These are phyloP conservation scores for Cyrtonyx montezumae DNA, from an alignment of 2,113 vertebrate genomes.

Conservation along the genomic window DNA sequence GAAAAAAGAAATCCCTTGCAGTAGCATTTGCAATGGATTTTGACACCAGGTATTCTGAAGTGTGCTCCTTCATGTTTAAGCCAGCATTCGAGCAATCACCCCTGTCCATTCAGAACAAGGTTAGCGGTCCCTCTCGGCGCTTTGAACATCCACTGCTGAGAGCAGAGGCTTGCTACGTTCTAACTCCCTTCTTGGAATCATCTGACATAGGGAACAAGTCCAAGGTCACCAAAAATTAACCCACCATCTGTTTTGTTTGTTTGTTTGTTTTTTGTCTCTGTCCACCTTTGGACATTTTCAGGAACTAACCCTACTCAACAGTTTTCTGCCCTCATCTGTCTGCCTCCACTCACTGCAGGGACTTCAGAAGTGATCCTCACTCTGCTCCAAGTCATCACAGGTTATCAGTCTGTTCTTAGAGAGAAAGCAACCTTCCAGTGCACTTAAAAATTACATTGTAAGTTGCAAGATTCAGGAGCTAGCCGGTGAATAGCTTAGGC, in stretches of 20 bases:
- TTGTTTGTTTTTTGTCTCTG: neutral
- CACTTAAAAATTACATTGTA: neutral
- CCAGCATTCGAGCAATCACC: neutral
- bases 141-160: neutral
- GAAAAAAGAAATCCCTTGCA: neutral
- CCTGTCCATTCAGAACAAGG: neutral
- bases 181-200: neutral
- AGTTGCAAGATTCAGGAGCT: neutral
- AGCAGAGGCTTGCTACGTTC: neutral
- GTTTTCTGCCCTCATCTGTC: neutral
- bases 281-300: neutral
- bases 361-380: neutral
- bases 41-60: neutral
- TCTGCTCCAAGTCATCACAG: neutral
- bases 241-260: neutral
- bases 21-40: neutral
- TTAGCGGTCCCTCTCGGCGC: neutral
- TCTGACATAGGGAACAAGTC: neutral
- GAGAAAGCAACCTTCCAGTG: neutral
- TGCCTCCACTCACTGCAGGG: neutral
- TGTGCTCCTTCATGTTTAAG: rapidly evolving
- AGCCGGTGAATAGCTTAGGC: neutral
- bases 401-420: neutral
- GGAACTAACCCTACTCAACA: neutral
- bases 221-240: neutral